Percentiles rank a stretch among this genome's conserved stretches.
Conservation (phyloP, 2,113 vertebrate species). For the Epinephelus moara region DNA sequence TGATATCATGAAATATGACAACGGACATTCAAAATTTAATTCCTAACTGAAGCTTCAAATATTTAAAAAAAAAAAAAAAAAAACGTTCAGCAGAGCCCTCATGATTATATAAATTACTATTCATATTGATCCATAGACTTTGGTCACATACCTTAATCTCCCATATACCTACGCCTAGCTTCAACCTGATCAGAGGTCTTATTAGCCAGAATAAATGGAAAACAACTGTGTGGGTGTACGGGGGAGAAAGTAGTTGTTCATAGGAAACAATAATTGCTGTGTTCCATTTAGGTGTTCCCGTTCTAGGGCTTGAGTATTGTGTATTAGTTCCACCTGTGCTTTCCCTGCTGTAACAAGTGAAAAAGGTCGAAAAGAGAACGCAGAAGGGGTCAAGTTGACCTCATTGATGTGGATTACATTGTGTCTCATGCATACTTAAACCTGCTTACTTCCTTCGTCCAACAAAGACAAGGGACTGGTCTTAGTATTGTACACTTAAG, state of each 20-base stretch:
- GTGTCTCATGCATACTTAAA: not conserved
- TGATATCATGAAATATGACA: too few relatives aligned
- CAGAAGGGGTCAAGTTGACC: not conserved
- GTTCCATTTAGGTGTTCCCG: not conserved
- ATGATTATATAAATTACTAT: not conserved
- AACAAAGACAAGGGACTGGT: not conserved
- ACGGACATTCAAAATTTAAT: too few relatives aligned
- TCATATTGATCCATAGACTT: not conserved
- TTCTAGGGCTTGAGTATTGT: not conserved
- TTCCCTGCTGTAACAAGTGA: not conserved
- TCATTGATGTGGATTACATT: not conserved
- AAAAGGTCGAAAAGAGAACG: too few relatives aligned
- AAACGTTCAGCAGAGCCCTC: not conserved
- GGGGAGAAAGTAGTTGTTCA: not conserved
- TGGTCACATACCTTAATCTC: not conserved
- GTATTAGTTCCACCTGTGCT: not conserved
- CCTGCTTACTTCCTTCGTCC: too few relatives aligned
- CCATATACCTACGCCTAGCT: not conserved
- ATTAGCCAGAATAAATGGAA: not conserved
- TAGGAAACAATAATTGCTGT: not conserved
- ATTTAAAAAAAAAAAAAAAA: too few relatives aligned
- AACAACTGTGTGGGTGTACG: not conserved
- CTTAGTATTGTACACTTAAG: not conserved
- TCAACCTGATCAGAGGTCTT: conserved; percentile 4
- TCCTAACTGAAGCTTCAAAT: too few relatives aligned